These are phyloP conservation scores for Apotomis turbidana DNA, from an alignment of 2,888 invertebrate genomes.

Conservation along the genomic window DNA sequence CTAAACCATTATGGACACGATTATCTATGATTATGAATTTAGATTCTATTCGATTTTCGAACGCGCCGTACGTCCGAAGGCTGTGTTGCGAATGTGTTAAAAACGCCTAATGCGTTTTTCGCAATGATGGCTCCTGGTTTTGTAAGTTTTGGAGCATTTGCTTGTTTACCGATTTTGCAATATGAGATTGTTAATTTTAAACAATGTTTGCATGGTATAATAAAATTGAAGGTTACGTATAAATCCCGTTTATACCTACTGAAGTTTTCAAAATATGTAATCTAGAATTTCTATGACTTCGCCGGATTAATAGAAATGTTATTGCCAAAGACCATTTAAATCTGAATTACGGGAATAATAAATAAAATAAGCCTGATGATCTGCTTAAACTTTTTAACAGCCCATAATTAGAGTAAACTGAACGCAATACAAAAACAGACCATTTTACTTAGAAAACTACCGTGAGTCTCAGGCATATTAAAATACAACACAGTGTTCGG, in stretches of 20 bases:
- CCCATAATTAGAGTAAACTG: no score
- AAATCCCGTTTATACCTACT: background rate
- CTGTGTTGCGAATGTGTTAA: slow-evolving; percentile 15
- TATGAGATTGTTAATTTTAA: background rate
- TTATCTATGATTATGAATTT: slow-evolving; percentile 62
- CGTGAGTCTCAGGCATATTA: no score
- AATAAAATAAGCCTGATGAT: no score
- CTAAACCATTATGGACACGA: slow-evolving; percentile 69
- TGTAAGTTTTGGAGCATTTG: background rate
- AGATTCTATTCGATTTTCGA: slow-evolving; percentile 45
- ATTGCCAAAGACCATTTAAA: no score
- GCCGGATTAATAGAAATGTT: no score
- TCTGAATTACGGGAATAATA: no score
- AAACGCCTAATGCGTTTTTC: slow-evolving; percentile 5
- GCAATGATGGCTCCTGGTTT: slow-evolving; percentile 1
- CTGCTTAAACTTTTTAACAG: no score
- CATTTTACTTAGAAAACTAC: no score
- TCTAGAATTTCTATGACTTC: no score
- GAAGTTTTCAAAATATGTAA: no score
- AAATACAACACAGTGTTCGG: no score
- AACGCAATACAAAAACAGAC: no score
- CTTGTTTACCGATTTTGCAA: background rate
- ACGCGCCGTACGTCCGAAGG: slow-evolving; percentile 47
- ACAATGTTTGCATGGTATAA: background rate
- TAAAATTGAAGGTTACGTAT: background rate